phyloP scores from a whole-genome alignment of 2,797 vertebrate genomes.

The Tenualosa ilisha region DNA sequence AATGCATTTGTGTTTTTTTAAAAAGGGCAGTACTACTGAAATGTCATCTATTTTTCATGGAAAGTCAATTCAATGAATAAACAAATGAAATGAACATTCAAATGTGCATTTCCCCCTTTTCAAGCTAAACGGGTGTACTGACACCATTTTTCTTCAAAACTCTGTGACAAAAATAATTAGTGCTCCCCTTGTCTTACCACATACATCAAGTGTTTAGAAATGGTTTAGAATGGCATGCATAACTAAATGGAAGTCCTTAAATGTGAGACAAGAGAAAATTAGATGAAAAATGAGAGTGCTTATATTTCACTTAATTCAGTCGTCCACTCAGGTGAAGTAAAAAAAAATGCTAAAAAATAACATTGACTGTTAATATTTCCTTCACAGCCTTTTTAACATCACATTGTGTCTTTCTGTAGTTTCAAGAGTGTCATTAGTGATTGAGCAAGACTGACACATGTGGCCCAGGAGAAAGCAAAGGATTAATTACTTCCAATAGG shows the following conservation, averaged over 20 bases:
- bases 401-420: not conserved
- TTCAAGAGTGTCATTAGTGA: conserved; percentile 45
- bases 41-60: not conserved
- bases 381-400: conserved; percentile 7
- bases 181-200: not conserved
- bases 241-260: not conserved
- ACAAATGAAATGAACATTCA: not conserved
- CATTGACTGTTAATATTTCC: not conserved
- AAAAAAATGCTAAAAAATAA: not conserved
- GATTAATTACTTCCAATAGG: conserved; percentile 65
- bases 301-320: conserved; percentile 8
- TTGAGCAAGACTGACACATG: conserved; percentile 66
- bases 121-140: not conserved
- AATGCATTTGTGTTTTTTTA: not conserved
- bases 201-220: not conserved
- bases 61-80: not conserved
- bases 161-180: conserved; percentile 5
- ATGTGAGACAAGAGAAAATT: not conserved
- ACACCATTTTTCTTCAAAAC: not conserved
- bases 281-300: not conserved
- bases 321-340: not conserved
- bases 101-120: not conserved
- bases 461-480: conserved; percentile 60
- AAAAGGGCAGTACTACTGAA: not conserved
- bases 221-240: not conserved